Conservation (phyloP, 2,888 invertebrate species). For the Xestia c-nigrum region DNA sequence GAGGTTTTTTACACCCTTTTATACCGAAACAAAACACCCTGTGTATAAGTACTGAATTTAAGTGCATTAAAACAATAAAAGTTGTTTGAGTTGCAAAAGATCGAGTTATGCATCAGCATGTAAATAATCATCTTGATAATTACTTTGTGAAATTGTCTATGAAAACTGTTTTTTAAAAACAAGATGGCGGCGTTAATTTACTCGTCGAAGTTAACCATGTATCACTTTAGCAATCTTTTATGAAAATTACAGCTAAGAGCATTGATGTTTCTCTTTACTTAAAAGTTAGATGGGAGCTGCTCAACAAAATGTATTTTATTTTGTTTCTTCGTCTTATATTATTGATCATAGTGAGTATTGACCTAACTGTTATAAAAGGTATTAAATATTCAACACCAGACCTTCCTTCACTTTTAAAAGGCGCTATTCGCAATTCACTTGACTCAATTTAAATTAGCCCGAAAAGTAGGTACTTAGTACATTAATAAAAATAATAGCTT, state of each 20-base stretch:
- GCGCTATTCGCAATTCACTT: background rate
- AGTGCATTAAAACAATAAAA: background rate
- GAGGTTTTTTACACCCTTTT: too few relatives aligned
- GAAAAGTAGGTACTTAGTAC: constrained; percentile 9
- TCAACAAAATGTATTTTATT: background rate
- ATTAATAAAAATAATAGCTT: background rate
- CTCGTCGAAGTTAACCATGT: background rate
- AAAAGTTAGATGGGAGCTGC: background rate
- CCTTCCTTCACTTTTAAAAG: background rate
- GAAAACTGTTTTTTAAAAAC: background rate
- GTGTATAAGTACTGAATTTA: background rate
- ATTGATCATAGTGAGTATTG: background rate
- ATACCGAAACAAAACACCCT: background rate
- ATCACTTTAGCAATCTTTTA: background rate
- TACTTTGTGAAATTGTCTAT: background rate
- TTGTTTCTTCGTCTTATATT: too few relatives aligned
- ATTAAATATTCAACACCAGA: constrained; percentile 8
- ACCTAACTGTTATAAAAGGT: background rate
- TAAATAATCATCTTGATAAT: background rate
- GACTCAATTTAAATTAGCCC: background rate
- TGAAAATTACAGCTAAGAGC: too few relatives aligned
- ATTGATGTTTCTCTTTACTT: background rate
- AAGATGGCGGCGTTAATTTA: background rate
- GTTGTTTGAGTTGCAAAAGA: background rate
- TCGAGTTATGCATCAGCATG: background rate